phyloP scores from a whole-genome alignment of 2,113 vertebrate genomes.

The Clarias magur region DNA sequence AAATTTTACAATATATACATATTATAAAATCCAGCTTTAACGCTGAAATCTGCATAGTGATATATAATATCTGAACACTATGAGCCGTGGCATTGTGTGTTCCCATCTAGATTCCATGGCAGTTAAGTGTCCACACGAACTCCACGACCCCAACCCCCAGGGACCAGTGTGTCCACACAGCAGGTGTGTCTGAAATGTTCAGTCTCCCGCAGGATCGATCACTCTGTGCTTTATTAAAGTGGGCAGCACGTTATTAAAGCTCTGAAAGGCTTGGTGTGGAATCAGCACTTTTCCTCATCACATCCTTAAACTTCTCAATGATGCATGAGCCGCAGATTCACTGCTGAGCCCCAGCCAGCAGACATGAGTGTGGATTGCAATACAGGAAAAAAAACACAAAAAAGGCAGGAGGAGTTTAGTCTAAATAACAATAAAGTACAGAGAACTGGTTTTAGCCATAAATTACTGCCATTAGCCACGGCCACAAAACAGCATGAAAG shows the following conservation, averaged over 20 bases:
- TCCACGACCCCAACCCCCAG: too few species aligned
- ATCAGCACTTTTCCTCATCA: background rate
- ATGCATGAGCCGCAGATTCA: conserved; percentile 5
- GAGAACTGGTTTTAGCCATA: background rate
- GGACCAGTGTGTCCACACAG: background rate
- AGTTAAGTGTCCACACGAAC: background rate
- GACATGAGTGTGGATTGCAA: background rate
- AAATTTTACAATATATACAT: background rate
- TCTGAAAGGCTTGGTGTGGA: background rate
- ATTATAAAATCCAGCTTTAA: background rate
- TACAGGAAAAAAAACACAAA: background rate
- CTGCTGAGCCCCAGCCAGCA: background rate
- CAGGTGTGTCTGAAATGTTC: background rate
- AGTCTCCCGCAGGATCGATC: background rate
- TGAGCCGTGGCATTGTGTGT: background rate
- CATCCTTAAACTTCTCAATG: background rate
- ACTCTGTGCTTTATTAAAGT: background rate
- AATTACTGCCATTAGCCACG: background rate
- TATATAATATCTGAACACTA: background rate
- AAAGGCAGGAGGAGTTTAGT: background rate
- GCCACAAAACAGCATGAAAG: background rate
- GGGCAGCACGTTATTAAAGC: background rate
- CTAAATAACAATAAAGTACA: background rate
- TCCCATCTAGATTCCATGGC: background rate
- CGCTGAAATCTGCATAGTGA: background rate